These are phyloP conservation scores for Atlantisia rogersi DNA, from an alignment of 2,113 vertebrate genomes.

Conservation along the genomic window DNA sequence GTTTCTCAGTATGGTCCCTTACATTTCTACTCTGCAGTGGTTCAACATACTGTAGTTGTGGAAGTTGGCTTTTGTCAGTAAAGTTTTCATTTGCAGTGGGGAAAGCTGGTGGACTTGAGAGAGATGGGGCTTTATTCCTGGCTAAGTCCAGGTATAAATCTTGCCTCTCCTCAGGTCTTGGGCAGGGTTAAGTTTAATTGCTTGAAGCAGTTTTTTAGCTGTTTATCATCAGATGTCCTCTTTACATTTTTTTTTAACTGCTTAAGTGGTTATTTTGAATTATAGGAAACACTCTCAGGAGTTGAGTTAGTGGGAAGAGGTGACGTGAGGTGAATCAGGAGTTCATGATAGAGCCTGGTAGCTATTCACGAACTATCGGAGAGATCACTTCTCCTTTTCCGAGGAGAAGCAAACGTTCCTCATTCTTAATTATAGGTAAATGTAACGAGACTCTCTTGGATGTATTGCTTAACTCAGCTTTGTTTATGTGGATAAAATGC, in stretches of 20 bases:
- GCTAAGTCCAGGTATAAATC: not conserved
- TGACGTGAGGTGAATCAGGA: slow-evolving; percentile 3
- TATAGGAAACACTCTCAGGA: not conserved
- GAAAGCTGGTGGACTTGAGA: not conserved
- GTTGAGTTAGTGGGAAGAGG: not conserved
- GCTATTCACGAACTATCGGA: not conserved
- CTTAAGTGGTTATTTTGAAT: slow-evolving; percentile 34
- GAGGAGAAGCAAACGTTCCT: not conserved
- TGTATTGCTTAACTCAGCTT: slow-evolving; percentile 22
- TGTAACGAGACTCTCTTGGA: not conserved
- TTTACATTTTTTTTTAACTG: slow-evolving; percentile 31
- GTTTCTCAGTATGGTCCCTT: not conserved
- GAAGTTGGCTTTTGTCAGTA: not conserved
- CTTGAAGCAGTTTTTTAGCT: not conserved
- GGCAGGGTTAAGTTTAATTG: not conserved
- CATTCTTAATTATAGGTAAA: slow-evolving; percentile 42
- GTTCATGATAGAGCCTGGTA: not conserved
- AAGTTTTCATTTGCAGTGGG: not conserved
- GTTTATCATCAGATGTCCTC: not conserved
- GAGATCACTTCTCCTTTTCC: not conserved
- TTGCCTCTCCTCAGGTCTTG: not conserved
- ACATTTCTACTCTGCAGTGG: not conserved
- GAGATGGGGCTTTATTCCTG: not conserved
- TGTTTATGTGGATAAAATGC: slow-evolving; percentile 47
- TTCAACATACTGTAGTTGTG: not conserved